phyloP scores from a whole-genome alignment of 2,797 vertebrate species.

The Hozukius guyotensis region DNA sequence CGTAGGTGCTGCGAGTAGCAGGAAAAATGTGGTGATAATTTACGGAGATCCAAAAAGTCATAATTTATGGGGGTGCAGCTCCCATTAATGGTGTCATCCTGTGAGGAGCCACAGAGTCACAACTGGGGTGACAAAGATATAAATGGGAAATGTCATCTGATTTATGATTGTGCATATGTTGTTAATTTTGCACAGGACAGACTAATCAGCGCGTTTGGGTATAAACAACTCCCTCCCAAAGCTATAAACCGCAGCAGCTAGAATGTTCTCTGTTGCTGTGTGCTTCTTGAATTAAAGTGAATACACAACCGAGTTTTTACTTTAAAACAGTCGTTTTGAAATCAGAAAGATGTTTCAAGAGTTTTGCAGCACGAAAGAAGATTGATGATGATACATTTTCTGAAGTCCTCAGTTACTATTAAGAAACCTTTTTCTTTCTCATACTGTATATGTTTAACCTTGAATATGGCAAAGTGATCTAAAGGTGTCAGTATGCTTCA shows the following conservation, averaged over 20 bases:
- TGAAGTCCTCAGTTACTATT: not conserved
- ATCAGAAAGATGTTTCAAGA: not conserved
- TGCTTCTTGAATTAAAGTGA: not conserved
- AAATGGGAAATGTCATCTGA: slow-evolving; percentile 42
- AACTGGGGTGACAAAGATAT: slow-evolving; percentile 13
- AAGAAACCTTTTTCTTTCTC: not conserved
- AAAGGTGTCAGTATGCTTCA: not conserved
- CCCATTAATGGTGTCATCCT: slow-evolving; percentile 24
- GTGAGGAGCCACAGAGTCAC: slow-evolving; percentile 12
- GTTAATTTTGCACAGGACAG: slow-evolving; percentile 38
- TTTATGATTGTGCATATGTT: slow-evolving; percentile 48
- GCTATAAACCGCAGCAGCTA: slow-evolving; percentile 3
- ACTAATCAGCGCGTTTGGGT: slow-evolving; percentile 18
- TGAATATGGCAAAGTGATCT: not conserved
- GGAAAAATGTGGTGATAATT: slow-evolving; percentile 40
- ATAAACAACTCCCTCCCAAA: slow-evolving; percentile 37
- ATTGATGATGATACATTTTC: not conserved
- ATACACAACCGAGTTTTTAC: slow-evolving; percentile 6
- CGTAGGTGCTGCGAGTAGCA: slow-evolving; percentile 1
- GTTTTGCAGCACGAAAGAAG: not conserved
- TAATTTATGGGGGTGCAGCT: slow-evolving; percentile 33
- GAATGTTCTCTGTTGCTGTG: not conserved
- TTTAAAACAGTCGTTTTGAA: slow-evolving; percentile 22
- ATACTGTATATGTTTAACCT: not conserved
- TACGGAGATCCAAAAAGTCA: slow-evolving; percentile 20